Evolutionary conservation across 2,797 vertebrate genomes (phyloP).

Genomic region (Cuculus canorus): DNA sequence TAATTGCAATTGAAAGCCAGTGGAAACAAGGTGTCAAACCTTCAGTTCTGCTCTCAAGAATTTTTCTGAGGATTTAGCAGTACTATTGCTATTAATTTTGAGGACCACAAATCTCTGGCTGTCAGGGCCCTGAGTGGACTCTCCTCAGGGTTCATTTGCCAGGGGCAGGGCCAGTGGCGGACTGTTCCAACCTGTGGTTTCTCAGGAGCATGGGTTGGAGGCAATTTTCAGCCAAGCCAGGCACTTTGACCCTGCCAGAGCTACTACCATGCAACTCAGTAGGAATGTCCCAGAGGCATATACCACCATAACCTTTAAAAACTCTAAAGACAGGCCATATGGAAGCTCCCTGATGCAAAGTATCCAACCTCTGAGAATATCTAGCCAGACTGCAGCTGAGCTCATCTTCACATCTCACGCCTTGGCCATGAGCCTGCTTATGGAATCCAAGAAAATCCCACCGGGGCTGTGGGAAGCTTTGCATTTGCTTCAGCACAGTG

Average conservation of each 20-base stretch:
- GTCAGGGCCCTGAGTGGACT: background rate
- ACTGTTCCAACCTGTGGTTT: background rate
- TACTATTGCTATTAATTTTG: background rate
- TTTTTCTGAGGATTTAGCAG: slow-evolving; percentile 1
- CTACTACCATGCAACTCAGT: background rate
- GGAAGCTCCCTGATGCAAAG: background rate
- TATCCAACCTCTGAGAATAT: background rate
- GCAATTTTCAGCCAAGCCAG: background rate
- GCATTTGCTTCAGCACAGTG: background rate
- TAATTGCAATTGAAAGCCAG: background rate
- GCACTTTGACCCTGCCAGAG: background rate
- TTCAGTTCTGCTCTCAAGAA: background rate
- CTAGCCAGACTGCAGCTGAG: background rate
- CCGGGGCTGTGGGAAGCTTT: background rate
- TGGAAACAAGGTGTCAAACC: background rate
- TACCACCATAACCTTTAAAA: background rate
- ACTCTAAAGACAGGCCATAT: background rate
- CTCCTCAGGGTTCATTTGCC: background rate
- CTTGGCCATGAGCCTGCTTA: background rate
- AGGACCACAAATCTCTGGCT: background rate
- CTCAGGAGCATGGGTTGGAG: background rate
- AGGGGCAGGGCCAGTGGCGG: background rate
- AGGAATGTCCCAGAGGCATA: background rate
- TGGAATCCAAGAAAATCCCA: background rate
- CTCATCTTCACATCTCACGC: background rate